phyloP scores from a whole-genome alignment of 1,140 invertebrate genomes.

The Drosophila mayri region DNA sequence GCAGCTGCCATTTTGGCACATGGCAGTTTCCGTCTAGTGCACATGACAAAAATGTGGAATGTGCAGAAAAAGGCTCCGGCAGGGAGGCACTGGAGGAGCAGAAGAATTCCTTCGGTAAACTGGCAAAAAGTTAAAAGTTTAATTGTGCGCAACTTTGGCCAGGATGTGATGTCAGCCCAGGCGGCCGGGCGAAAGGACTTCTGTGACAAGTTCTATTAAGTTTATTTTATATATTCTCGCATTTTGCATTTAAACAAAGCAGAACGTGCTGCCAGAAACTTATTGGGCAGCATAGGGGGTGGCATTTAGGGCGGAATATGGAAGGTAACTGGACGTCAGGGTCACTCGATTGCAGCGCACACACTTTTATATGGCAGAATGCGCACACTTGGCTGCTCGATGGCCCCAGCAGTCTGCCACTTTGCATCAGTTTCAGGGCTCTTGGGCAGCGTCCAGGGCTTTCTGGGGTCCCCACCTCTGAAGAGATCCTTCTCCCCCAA shows the following conservation, averaged over 20 bases:
- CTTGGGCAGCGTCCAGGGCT: conserved; percentile 5
- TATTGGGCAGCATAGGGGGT: background rate
- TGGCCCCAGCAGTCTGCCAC: conserved; percentile 55
- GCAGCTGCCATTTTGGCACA: conserved; percentile 64
- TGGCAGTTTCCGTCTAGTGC: conserved; percentile 75
- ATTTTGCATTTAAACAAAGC: conserved; percentile 59
- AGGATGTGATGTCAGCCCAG: conserved; percentile 25
- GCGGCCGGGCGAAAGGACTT: conserved; percentile 47
- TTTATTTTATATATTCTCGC: conserved; percentile 73
- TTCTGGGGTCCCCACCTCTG: background rate
- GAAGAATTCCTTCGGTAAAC: conserved; percentile 61
- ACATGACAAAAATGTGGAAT: conserved; percentile 77
- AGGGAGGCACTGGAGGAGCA: background rate
- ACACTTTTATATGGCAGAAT: conserved; percentile 70
- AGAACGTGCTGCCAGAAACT: conserved; percentile 62
- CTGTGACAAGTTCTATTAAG: conserved; percentile 83
- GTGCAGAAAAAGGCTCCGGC: conserved; percentile 25
- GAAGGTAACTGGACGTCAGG: background rate
- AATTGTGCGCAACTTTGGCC: conserved; percentile 77
- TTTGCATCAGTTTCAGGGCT: conserved; percentile 36
- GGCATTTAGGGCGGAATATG: conserved; percentile 4
- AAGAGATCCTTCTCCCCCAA: background rate
- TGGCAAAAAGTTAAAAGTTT: conserved; percentile 81
- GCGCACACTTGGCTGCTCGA: conserved; percentile 79
- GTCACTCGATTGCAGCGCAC: conserved; percentile 39